Evolutionary conservation across 2,113 vertebrate genomes (phyloP).

Genomic region (Mellivora capensis): DNA sequence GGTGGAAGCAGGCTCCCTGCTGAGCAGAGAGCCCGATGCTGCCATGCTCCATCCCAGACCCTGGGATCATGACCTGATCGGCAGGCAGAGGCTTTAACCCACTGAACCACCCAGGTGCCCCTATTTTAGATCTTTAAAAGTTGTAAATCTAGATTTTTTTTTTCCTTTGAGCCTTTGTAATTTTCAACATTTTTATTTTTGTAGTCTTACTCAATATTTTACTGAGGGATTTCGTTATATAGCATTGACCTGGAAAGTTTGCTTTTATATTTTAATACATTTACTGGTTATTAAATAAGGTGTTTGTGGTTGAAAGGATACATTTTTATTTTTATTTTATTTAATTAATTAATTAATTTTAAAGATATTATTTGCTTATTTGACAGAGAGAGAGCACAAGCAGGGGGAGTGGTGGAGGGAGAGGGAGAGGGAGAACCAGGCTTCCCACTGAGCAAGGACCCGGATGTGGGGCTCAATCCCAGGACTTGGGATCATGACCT

Average conservation of each 20-base stretch:
- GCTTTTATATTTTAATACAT: conserved; percentile 27
- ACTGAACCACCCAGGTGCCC: too few species aligned
- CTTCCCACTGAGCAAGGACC: background rate
- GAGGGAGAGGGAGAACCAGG: background rate
- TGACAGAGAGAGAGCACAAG: background rate
- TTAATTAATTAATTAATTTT: too few species aligned
- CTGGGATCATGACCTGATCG: too few species aligned
- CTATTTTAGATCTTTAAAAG: background rate
- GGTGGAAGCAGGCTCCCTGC: too few species aligned
- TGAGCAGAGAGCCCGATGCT: too few species aligned
- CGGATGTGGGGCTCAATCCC: rapidly evolving
- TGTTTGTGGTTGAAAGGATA: background rate
- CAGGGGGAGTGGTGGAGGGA: background rate
- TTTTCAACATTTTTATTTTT: conserved; percentile 25
- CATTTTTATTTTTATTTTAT: background rate
- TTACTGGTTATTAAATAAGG: background rate
- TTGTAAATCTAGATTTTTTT: background rate
- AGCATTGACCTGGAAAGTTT: background rate
- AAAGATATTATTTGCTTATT: background rate
- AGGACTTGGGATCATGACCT: background rate
- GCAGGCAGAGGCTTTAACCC: too few species aligned
- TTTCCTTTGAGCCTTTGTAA: background rate
- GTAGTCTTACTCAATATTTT: background rate
- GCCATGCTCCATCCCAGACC: too few species aligned
- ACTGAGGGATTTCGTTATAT: background rate